Percentiles rank a stretch among this genome's conserved stretches.
Evolutionary conservation across 2,888 invertebrate species (phyloP).

Genomic region (Rhogogaster chlorosoma): DNA sequence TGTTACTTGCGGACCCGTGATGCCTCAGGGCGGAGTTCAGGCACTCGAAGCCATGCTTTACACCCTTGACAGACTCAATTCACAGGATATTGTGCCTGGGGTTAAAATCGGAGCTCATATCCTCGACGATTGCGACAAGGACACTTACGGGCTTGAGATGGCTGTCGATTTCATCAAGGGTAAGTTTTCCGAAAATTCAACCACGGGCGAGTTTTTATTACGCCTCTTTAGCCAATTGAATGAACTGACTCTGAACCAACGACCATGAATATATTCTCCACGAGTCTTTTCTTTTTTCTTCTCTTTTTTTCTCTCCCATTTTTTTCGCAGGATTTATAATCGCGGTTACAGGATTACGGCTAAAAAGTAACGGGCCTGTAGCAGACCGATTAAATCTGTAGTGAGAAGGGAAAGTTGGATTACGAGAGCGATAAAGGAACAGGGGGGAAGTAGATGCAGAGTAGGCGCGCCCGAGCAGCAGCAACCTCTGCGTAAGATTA

Average conservation of each 20-base stretch:
- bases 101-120: conserved; percentile 92
- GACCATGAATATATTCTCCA: background rate
- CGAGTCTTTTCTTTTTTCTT: background rate
- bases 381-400: background rate
- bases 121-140: conserved; percentile 96
- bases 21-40: conserved; percentile 95
- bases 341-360: background rate
- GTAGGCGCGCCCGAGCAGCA: background rate
- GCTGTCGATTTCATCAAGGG: conserved; percentile 98
- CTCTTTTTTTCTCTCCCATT: background rate
- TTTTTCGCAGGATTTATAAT: background rate
- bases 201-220: background rate
- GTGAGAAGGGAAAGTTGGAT: background rate
- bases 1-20: conserved; percentile 94
- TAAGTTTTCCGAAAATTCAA: conserved; percentile 77
- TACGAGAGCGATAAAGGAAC: background rate
- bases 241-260: background rate
- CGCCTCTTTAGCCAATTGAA: background rate
- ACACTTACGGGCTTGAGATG: conserved; percentile 97
- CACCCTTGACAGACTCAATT: conserved; percentile 90
- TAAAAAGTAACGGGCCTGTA: background rate
- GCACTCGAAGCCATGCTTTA: conserved; percentile 96
- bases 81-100: conserved; percentile 85
- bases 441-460: background rate
- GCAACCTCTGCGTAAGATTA: background rate